phyloP scores from a whole-genome alignment of 2,113 vertebrate genomes.

The Gopherus flavomarginatus region DNA sequence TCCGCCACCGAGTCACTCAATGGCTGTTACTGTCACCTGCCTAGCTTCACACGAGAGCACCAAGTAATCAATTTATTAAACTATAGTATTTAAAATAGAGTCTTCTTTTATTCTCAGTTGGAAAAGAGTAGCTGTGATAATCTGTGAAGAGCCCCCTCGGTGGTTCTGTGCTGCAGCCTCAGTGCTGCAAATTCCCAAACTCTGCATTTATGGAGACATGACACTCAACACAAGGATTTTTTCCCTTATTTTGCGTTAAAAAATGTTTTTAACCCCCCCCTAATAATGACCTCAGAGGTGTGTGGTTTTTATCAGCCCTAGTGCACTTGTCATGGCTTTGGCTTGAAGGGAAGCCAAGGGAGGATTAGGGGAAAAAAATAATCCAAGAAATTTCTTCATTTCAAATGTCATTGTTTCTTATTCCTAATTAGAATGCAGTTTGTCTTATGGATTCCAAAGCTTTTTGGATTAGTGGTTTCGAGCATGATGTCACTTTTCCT shows the following conservation, averaged over 20 bases:
- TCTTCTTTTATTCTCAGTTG: not conserved
- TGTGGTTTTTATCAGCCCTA: constrained; percentile 80
- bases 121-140: not conserved
- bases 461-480: constrained; percentile 76
- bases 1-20: not conserved
- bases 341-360: constrained; percentile 67
- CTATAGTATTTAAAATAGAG: not conserved
- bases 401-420: constrained; percentile 55
- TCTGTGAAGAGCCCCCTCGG: not conserved
- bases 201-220: constrained; percentile 56
- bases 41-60: not conserved
- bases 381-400: constrained; percentile 69
- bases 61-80: not conserved
- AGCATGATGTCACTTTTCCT: constrained; percentile 80
- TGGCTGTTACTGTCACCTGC: not conserved
- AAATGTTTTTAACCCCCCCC: constrained; percentile 60
- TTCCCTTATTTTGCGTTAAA: constrained; percentile 66
- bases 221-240: constrained; percentile 57
- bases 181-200: constrained; percentile 37
- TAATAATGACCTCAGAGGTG: constrained; percentile 76
- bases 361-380: constrained; percentile 66
- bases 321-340: constrained; percentile 79
- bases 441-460: constrained; percentile 75
- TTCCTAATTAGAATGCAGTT: constrained; percentile 75
- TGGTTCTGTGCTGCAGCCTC: constrained; percentile 30